Percentiles rank a stretch among this genome's conserved stretches.
Evolutionary conservation across 2,113 vertebrate genomes (phyloP).

Genomic region (Micromys minutus): DNA sequence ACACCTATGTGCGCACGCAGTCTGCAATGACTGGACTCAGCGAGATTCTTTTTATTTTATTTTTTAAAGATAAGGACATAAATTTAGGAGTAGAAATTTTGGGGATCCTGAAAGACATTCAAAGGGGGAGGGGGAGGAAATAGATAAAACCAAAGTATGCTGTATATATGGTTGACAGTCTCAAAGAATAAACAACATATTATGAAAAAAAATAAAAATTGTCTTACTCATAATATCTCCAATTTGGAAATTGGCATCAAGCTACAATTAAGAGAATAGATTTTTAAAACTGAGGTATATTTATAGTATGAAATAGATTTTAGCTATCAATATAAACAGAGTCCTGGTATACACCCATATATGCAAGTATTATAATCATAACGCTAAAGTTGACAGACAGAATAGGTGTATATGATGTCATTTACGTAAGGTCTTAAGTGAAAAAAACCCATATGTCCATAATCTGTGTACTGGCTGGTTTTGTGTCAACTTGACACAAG

Average conservation of each 20-base stretch:
- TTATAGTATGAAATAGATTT: background rate
- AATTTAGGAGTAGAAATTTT: background rate
- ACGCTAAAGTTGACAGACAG: background rate
- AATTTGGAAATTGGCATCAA: background rate
- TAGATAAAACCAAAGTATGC: background rate
- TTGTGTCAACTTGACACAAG: too few relatives aligned
- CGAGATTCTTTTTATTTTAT: too few relatives aligned
- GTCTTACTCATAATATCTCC: background rate
- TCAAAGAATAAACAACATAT: background rate
- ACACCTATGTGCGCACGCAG: background rate
- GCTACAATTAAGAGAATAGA: background rate
- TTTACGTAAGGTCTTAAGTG: background rate
- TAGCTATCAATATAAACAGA: background rate
- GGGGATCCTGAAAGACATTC: background rate
- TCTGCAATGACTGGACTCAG: too few relatives aligned
- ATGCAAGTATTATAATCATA: background rate
- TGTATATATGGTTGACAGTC: background rate
- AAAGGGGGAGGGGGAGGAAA: background rate
- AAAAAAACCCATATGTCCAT: background rate
- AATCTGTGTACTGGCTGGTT: too few relatives aligned
- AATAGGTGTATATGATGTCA: background rate
- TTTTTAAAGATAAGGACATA: background rate
- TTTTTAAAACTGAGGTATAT: background rate
- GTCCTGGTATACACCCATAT: background rate
- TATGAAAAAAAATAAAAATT: background rate